Conservation (phyloP, 2,797 vertebrate species). For the Melanotaenia boesemani region DNA sequence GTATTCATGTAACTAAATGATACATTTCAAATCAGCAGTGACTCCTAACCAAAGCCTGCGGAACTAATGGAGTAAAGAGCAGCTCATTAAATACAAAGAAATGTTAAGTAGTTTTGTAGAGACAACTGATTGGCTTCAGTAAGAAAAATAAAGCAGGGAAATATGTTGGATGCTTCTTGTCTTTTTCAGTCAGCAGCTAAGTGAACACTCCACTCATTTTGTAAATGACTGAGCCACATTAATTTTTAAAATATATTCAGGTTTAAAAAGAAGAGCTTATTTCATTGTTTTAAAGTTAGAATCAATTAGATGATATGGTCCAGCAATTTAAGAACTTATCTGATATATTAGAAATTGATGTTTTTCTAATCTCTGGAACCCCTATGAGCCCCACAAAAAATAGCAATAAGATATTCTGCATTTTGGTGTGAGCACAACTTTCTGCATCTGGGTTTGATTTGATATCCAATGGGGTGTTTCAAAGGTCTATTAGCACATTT, state of each 20-base stretch:
- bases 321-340: not conserved
- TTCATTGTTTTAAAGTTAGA: not conserved
- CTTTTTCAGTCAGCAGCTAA: not conserved
- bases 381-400: not conserved
- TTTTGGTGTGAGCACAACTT: not conserved
- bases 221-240: not conserved
- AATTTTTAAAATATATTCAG: not conserved
- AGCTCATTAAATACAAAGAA: not conserved
- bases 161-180: not conserved
- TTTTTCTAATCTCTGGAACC: not conserved
- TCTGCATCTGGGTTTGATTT: not conserved
- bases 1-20: conserved; percentile 32
- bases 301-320: not conserved
- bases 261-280: not conserved
- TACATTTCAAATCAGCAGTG: conserved; percentile 30
- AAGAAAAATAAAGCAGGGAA: not conserved
- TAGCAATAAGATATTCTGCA: not conserved
- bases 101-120: conserved; percentile 1
- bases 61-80: conserved; percentile 7
- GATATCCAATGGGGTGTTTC: not conserved
- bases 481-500: not conserved
- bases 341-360: not conserved
- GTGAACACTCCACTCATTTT: not conserved
- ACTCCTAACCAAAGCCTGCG: conserved; percentile 18
- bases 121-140: not conserved